Evolutionary conservation across 2,113 vertebrate genomes (phyloP).

Genomic region (Hydropotes inermis): DNA sequence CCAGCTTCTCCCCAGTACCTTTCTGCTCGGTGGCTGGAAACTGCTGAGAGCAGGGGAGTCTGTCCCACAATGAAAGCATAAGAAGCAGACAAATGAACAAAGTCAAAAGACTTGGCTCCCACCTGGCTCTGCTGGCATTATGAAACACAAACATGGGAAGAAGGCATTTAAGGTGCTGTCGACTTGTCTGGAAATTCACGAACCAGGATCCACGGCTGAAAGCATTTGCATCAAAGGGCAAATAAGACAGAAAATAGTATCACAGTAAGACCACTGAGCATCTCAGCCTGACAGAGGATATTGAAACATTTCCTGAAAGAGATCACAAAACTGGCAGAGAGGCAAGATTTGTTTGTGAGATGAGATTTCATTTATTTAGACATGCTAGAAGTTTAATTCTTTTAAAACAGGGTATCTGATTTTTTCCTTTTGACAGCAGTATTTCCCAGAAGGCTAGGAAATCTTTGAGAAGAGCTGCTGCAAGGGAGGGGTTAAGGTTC

Average conservation of each 20-base stretch:
- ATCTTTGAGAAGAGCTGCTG: neutral
- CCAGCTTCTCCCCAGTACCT: neutral
- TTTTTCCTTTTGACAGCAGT: conserved; percentile 4
- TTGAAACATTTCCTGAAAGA: conserved; percentile 42
- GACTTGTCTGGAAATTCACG: neutral
- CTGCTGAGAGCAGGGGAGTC: too few species aligned
- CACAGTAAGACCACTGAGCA: neutral
- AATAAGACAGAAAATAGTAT: conserved; percentile 30
- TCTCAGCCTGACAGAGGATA: conserved; percentile 12
- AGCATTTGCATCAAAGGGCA: conserved; percentile 17
- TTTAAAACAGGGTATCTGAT: conserved; percentile 44
- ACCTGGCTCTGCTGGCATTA: neutral
- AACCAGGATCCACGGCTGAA: neutral
- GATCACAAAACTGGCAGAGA: conserved; percentile 14
- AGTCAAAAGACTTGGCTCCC: neutral
- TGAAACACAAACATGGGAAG: neutral
- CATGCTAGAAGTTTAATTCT: conserved; percentile 10
- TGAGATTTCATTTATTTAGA: conserved; percentile 23
- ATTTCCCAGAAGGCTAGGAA: conserved; percentile 34
- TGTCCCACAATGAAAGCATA: neutral
- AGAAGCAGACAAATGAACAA: neutral
- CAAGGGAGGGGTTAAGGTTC: neutral
- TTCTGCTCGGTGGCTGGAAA: fast-evolving
- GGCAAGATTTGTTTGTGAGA: neutral
- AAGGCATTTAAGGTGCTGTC: neutral